Percentiles rank a stretch among this genome's conserved stretches.
Conservation (phyloP, 2,888 invertebrate genomes). For the Oegoconia quadripuncta region DNA sequence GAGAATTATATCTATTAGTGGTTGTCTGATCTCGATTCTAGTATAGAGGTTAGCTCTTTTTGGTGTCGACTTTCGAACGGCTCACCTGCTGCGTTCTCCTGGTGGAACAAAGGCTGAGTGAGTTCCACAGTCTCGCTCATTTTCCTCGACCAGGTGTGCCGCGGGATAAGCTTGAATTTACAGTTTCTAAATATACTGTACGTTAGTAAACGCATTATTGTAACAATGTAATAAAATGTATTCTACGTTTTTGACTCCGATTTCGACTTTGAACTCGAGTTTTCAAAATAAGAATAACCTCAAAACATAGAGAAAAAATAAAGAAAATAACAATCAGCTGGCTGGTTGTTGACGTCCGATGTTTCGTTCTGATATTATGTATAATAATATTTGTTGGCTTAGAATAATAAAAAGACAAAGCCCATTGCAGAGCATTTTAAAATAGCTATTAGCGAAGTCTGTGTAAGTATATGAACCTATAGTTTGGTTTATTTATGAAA, state of each 20-base stretch:
- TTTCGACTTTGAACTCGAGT: not conserved
- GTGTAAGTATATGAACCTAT: too few species aligned
- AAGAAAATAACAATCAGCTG: constrained; percentile 16
- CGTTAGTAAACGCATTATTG: constrained; percentile 46
- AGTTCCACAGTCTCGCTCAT: not conserved
- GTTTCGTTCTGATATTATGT: too few species aligned
- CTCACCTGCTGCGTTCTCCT: constrained; percentile 11
- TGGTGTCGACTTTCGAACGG: too few species aligned
- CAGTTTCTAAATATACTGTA: constrained; percentile 48
- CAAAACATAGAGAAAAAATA: constrained; percentile 1
- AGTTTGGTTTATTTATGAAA: too few species aligned
- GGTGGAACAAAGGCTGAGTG: not conserved
- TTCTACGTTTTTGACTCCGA: not conserved
- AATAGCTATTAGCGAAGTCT: too few species aligned
- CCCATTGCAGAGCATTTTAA: too few species aligned
- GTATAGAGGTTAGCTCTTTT: too few species aligned
- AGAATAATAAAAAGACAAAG: not conserved
- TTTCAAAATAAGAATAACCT: not conserved
- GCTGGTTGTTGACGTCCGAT: too few species aligned
- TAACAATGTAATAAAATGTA: not conserved
- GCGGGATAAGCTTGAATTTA: constrained; percentile 34
- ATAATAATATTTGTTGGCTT: too few species aligned
- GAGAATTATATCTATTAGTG: too few species aligned
- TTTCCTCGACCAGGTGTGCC: not conserved
- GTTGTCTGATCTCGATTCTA: too few species aligned